Evolutionary conservation across 2,113 vertebrate species (phyloP).

Genomic region (Fulmarus glacialis): DNA sequence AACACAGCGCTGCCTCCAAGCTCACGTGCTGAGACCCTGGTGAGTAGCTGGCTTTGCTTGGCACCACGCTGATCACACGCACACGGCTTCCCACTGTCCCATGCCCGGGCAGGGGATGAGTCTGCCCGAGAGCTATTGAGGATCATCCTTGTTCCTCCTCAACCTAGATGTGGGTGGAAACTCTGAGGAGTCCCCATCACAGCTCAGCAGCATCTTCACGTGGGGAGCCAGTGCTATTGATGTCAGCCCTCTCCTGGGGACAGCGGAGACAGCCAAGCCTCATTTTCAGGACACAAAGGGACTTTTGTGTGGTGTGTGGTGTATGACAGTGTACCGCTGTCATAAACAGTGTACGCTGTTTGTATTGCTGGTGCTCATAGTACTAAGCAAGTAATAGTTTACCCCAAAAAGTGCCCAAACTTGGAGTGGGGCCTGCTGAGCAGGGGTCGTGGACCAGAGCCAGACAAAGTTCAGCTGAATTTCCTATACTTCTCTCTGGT

Average conservation of each 20-base stretch:
- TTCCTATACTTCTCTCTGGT: not conserved
- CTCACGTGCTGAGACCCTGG: accelerated
- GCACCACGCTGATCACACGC: accelerated
- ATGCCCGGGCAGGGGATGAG: not conserved
- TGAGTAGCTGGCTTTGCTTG: not conserved
- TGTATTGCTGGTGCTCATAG: not conserved
- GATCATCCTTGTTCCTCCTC: not conserved
- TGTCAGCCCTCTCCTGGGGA: not conserved
- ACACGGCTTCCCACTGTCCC: not conserved
- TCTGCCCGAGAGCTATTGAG: not conserved
- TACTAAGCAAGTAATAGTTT: not conserved
- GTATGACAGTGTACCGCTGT: not conserved
- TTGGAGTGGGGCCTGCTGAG: not conserved
- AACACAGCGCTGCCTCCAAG: not conserved
- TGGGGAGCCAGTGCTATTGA: not conserved
- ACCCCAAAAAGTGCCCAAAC: not conserved
- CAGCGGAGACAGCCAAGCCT: not conserved
- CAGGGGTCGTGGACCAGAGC: not conserved
- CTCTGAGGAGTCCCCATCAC: not conserved
- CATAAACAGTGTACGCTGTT: too few relatives aligned
- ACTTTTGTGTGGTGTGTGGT: not conserved
- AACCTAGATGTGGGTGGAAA: not conserved
- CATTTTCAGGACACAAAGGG: not conserved
- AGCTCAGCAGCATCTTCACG: not conserved
- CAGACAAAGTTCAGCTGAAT: not conserved